These are phyloP conservation scores for Grus americana DNA, from an alignment of 2,113 vertebrate species.

Conservation along the genomic window DNA sequence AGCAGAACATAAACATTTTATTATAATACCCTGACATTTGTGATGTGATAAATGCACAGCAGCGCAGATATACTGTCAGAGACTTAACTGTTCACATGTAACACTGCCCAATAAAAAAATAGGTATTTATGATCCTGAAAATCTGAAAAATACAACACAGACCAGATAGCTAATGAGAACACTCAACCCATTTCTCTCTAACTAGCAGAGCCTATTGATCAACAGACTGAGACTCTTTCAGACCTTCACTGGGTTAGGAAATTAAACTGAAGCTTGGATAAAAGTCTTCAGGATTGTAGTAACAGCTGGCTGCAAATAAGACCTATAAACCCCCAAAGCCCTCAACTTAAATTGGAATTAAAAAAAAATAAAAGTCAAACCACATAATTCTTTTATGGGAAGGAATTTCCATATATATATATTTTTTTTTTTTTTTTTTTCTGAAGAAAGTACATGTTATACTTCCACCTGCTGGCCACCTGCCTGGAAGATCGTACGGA, in stretches of 20 bases:
- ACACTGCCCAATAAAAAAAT: neutral
- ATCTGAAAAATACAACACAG: neutral
- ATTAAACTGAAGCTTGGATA: neutral
- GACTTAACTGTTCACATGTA: neutral
- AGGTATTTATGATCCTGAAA: neutral
- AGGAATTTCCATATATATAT: neutral
- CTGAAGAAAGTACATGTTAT: neutral
- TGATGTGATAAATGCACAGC: neutral
- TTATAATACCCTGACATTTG: neutral
- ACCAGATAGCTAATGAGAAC: neutral
- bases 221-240: neutral
- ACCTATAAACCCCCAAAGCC: neutral
- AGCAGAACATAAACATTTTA: neutral
- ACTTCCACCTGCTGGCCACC: conserved; percentile 36
- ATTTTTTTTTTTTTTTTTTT: neutral
- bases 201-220: neutral
- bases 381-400: neutral
- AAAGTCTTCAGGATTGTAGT: neutral
- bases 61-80: neutral
- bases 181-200: neutral
- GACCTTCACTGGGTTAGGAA: neutral
- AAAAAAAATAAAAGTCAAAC: neutral
- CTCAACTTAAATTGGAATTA: neutral
- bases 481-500: neutral
- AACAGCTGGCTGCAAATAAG: neutral